Base-by-base conservation (phyloP, 2,113 vertebrate genomes). In the Amblyopsis rosae region DNA sequence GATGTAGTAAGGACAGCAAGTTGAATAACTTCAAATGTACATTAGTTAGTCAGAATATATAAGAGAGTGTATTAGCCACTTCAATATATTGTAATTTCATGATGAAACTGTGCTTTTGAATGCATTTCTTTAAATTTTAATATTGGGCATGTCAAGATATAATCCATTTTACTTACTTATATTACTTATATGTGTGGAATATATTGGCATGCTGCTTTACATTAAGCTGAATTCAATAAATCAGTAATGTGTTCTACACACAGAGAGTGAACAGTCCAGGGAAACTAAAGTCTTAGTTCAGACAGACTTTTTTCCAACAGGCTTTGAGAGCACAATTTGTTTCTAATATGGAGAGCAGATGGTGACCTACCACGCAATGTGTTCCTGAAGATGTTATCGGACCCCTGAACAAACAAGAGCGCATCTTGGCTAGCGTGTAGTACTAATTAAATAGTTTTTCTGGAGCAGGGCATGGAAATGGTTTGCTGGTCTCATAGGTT, bases 381-480 rank as follows among this genome's bases (percentile, higher is more conserved):
- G 35, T 41, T 41, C 5, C 35, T 41, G 35, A 41, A 41, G 5
- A 41, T 41, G 1, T 41, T 41, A 41, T 8, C 35, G 35, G 35
- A 5, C 7, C 5, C 35, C 35, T 41, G 7, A 41, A 41, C 4
- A 41, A 41, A 41, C 35, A 6, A 8, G 35, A 53, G 53, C 69
- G 19, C 26, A 61, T 19, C 4, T 50, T 57, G 45, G 59, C 54
- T 49, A 49, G 62, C 48, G 67, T 57, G 19, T 65, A 50, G 70
- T 54, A 59, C 12, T 12, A 45, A 67, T 69, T 80, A 60, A 70
- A 32, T 19, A 33, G 57, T 59, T 59, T 64, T 64, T 64, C 49
- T 15, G 13, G 63, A 33, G 15, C 49, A 32, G 9, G 19, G 48
- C 19, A 65, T 19, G 57, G 56, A 70, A 62, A 19, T 11, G 19